Evolutionary conservation across 2,888 invertebrate species (phyloP), one percentile per base, ranked within the genome.

Genomic region (Cephus runcator): DNA sequence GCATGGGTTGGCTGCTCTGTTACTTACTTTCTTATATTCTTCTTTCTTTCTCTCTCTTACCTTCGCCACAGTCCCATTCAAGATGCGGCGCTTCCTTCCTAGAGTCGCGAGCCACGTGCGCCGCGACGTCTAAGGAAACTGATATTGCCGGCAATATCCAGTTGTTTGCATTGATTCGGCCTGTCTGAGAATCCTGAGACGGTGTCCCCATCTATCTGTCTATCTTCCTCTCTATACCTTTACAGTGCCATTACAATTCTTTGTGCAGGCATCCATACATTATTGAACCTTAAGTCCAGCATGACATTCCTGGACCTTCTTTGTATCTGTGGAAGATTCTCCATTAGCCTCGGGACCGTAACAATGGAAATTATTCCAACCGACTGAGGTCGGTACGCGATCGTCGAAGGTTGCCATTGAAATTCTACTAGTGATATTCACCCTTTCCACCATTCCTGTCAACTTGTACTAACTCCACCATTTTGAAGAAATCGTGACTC

Each of bases 101-200:
- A 78, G 81, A 80, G 80, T 76, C 83, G 36, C 56, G 11, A 82
- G 85, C 83, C 82, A 82, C 84, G 83, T 81, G 81, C 85, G 85
- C 87, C 84, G 85, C 85, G 82, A 83, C 82, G 84, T 87, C 84
- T 86, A 85, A 87, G 84, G 85, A 87, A 88, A 87, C 86, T 87
- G 88, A 89, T 90, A 90, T 89, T 87, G 88, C 87, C 85, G 85
- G 87, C 88, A 87, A 90, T 90, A 90, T 89, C 87, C 86, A 86
- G 86, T 89, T 90, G 88, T 88, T 90, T 90, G 88, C 89, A 89
- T 89, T 89, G 89, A 89, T 88, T 89, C 86, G 85, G 85, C 84
- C 85, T 85, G 86, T 86, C 87, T 87, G 85, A 86, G 85, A 68
- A 56, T 69, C 34, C 40, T 40, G 15, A 40, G 40, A 40, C 40